phyloP scores from a whole-genome alignment of 2,113 vertebrate genomes.

The Bothrops jararaca region DNA sequence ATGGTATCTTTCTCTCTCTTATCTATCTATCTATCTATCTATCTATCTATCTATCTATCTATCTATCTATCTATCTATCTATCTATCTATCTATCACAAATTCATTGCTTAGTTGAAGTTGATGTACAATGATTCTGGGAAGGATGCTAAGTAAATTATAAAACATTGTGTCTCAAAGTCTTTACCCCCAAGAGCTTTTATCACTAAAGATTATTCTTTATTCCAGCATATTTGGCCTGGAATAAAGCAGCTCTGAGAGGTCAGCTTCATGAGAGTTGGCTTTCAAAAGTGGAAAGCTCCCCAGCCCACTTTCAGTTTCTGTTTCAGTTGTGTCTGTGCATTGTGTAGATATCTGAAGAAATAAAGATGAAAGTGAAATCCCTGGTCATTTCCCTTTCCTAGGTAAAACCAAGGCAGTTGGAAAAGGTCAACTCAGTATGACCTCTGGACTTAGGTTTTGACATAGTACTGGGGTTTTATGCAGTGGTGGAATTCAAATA shows the following conservation, averaged over 20 bases:
- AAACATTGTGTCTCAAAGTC: neutral
- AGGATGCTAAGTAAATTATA: neutral
- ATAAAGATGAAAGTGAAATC: neutral
- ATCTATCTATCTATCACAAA: no score
- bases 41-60: neutral
- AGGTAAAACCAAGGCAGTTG: neutral
- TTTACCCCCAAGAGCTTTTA: neutral
- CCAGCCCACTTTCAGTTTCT: neutral
- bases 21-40: neutral
- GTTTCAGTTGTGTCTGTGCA: neutral
- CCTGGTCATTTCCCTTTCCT: neutral
- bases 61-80: neutral
- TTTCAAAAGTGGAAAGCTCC: neutral
- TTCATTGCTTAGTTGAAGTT: neutral
- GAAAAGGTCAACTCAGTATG: neutral
- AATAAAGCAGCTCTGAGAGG: neutral
- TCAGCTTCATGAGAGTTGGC: neutral
- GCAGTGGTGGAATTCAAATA: no score
- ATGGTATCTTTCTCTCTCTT: neutral
- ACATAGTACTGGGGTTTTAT: neutral
- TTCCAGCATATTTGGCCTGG: neutral
- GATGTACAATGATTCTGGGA: neutral
- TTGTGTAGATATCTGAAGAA: neutral
- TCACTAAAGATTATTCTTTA: neutral
- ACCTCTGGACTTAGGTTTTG: neutral